A percentile compares a stretch with the other conserved stretches of the same genome.
Evolutionary conservation across 2,888 invertebrate species (phyloP).

Genomic region (Dicycla oo): DNA sequence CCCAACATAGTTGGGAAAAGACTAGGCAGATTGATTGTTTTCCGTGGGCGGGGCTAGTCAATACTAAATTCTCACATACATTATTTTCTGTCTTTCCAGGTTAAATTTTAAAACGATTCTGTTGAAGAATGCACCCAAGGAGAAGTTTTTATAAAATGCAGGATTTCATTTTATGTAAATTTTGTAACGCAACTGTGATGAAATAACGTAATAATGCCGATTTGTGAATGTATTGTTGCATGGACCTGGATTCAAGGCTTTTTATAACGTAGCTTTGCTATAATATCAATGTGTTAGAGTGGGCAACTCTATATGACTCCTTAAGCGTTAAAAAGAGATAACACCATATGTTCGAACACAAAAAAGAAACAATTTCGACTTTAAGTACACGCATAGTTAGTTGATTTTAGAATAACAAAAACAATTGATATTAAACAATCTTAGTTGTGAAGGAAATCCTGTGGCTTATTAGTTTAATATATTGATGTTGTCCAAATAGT

Average conservation of each 20-base stretch:
- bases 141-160: conserved; percentile 57
- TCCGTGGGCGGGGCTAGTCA: too few relatives aligned
- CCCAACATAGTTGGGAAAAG: too few relatives aligned
- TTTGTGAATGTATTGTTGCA: conserved; percentile 38
- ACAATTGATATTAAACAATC: not conserved
- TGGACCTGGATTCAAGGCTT: conserved; percentile 49
- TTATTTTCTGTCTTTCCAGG: conserved; percentile 40
- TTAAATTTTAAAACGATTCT: conserved; percentile 71
- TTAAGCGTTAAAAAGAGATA: not conserved
- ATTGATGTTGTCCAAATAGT: conserved; percentile 44
- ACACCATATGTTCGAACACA: not conserved
- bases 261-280: not conserved
- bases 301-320: not conserved
- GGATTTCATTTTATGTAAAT: conserved; percentile 62
- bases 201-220: conserved; percentile 48
- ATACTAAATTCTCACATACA: too few relatives aligned
- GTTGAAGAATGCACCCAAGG: conserved; percentile 61
- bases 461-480: conserved; percentile 35
- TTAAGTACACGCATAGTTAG: not conserved
- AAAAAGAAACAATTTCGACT: conserved; percentile 1
- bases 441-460: conserved; percentile 33
- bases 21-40: too few relatives aligned
- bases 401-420: conserved; percentile 7
- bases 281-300: not conserved
- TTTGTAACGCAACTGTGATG: conserved; percentile 72